Evolutionary conservation across 2,888 invertebrate species (phyloP).

Genomic region (Drosophila pseudotalamancana): DNA sequence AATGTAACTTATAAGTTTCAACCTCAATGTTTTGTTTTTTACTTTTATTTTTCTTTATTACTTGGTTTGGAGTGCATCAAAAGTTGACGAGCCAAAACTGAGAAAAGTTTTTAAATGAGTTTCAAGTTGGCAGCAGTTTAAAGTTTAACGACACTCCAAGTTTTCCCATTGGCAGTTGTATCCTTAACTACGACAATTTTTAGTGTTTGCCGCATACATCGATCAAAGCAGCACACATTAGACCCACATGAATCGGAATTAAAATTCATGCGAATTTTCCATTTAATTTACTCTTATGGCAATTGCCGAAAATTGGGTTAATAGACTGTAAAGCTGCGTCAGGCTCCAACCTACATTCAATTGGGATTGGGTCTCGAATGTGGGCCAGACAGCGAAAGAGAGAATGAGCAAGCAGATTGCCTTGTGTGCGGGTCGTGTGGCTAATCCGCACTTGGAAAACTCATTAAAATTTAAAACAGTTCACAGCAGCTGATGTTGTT

Average conservation of each 20-base stretch:
- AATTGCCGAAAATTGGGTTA: slow-evolving; percentile 80
- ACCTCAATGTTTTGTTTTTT: slow-evolving; percentile 13
- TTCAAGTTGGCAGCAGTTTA: slow-evolving; percentile 32
- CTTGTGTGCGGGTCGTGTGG: slow-evolving; percentile 25
- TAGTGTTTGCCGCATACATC: background rate
- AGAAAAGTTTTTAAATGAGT: slow-evolving; percentile 66
- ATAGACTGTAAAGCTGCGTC: slow-evolving; percentile 76
- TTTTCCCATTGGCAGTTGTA: slow-evolving; percentile 1
- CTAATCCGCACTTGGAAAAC: slow-evolving; percentile 66
- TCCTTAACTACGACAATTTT: background rate
- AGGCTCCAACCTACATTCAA: slow-evolving; percentile 71
- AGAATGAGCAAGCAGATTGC: slow-evolving; percentile 1
- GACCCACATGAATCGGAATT: slow-evolving; percentile 11
- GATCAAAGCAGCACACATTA: slow-evolving; percentile 6
- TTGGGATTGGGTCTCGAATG: slow-evolving; percentile 9
- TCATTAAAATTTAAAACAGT: slow-evolving; percentile 69
- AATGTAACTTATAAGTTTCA: slow-evolving; percentile 15
- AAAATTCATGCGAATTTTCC: slow-evolving; percentile 59
- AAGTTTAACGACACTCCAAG: slow-evolving; percentile 36
- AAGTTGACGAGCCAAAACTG: slow-evolving; percentile 29
- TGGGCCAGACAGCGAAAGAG: background rate
- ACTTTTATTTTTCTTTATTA: slow-evolving; percentile 15
- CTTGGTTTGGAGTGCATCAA: slow-evolving; percentile 36
- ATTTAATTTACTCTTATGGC: slow-evolving; percentile 77
- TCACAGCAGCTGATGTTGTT: slow-evolving; percentile 36